Evolutionary conservation across 2,797 vertebrate genomes (phyloP).

Genomic region (Chiroxiphia lanceolata): DNA sequence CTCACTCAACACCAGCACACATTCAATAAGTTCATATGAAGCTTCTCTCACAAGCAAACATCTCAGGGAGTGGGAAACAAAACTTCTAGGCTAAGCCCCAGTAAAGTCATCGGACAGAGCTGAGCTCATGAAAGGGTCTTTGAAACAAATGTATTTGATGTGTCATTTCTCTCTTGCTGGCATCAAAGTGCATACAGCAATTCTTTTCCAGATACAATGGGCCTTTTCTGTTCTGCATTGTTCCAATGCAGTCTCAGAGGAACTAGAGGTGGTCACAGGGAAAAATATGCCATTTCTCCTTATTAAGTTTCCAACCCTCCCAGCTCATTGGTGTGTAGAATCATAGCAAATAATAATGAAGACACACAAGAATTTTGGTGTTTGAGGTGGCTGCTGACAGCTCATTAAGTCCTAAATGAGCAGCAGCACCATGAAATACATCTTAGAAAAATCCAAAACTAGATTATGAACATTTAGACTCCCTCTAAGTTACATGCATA

Average conservation of each 20-base stretch:
- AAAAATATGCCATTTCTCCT: background rate
- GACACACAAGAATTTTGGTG: background rate
- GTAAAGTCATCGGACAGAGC: background rate
- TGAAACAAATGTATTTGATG: background rate
- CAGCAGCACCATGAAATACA: background rate
- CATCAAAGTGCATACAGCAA: background rate
- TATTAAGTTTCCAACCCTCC: background rate
- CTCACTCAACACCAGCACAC: background rate
- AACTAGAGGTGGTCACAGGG: background rate
- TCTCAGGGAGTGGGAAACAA: background rate
- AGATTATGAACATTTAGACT: background rate
- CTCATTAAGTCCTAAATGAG: background rate
- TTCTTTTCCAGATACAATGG: background rate
- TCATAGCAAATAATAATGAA: background rate
- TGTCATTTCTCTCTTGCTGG: background rate
- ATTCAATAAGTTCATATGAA: background rate
- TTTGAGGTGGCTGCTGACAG: background rate
- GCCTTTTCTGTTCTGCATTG: background rate
- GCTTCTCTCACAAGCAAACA: background rate
- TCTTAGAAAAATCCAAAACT: background rate
- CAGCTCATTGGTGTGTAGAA: background rate
- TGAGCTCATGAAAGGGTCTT: background rate
- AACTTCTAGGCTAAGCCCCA: background rate
- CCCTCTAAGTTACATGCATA: background rate
- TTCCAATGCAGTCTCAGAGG: background rate